Evolutionary conservation across 2,797 vertebrate species (phyloP).

Genomic region (Gymnoscopelus braueri): DNA sequence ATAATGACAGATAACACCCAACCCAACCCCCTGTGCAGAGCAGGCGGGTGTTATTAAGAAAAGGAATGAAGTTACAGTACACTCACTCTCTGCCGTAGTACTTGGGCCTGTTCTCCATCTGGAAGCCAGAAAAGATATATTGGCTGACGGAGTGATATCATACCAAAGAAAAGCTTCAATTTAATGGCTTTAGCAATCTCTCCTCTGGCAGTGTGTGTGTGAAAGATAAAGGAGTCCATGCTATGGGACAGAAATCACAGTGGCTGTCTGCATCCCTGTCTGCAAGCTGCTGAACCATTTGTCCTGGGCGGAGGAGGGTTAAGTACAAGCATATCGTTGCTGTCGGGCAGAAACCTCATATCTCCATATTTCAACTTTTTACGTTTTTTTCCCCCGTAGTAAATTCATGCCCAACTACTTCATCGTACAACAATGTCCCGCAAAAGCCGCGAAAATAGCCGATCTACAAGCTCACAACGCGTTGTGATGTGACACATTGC

Average conservation of each 20-base stretch:
- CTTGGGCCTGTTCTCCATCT: conserved; percentile 97
- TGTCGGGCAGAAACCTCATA: no score
- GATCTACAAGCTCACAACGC: no score
- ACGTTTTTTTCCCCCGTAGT: no score
- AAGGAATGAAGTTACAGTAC: conserved; percentile 53
- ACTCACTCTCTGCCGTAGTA: conserved; percentile 99
- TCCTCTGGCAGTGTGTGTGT: conserved; percentile 38
- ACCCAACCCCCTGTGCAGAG: not conserved
- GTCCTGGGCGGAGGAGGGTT: conserved; percentile 44
- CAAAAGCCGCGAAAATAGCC: no score
- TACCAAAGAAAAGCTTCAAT: conserved; percentile 48
- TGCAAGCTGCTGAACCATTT: conserved; percentile 51
- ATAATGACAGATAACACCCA: conserved; percentile 41
- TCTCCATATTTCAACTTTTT: no score
- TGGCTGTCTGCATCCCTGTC: conserved; percentile 59
- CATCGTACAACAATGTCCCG: no score
- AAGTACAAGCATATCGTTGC: not conserved
- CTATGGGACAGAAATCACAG: conserved; percentile 51
- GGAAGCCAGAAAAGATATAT: conserved; percentile 65
- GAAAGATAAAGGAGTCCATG: conserved; percentile 58
- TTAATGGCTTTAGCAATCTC: conserved; percentile 57
- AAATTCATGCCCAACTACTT: no score
- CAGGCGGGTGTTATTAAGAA: conserved; percentile 8
- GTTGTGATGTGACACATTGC: no score
- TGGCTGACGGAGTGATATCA: conserved; percentile 37